These are phyloP conservation scores for Dicrostonyx torquatus DNA, from an alignment of 2,797 vertebrate genomes.

Conservation along the genomic window DNA sequence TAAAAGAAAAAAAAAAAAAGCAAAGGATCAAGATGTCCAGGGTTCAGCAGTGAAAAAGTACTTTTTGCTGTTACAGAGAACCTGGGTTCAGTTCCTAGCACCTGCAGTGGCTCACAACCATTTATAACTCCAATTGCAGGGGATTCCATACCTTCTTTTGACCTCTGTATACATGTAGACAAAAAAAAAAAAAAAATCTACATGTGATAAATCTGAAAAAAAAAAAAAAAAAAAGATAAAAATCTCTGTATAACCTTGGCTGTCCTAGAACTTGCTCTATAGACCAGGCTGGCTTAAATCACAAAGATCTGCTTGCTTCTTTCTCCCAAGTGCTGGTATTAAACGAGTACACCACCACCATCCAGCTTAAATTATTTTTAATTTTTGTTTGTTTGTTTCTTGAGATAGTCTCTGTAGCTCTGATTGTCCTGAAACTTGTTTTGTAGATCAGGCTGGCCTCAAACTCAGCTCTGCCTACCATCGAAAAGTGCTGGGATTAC, in stretches of 20 bases:
- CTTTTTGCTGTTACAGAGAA: not conserved
- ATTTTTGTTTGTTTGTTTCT: not conserved
- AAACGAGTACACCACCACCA: not conserved
- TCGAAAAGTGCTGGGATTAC: not conserved
- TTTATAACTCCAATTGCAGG: not conserved
- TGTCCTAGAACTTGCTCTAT: not conserved
- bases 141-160: not conserved
- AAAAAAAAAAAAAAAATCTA: not conserved
- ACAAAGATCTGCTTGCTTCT: not conserved
- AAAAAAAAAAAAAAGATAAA: not conserved
- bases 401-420: not conserved
- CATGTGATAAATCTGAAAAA: not conserved
- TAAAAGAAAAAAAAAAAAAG: too few species aligned
- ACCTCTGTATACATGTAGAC: not conserved
- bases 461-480: not conserved
- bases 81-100: not conserved
- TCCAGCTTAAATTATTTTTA: not conserved
- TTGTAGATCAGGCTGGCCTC: not conserved
- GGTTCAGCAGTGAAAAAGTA: not conserved
- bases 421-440: not conserved
- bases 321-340: not conserved
- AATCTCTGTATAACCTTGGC: not conserved
- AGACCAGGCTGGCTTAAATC: not conserved
- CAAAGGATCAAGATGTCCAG: not conserved
- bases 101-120: not conserved